Base-by-base conservation (phyloP, 2,888 invertebrate species). In the Mythimna impura region DNA sequence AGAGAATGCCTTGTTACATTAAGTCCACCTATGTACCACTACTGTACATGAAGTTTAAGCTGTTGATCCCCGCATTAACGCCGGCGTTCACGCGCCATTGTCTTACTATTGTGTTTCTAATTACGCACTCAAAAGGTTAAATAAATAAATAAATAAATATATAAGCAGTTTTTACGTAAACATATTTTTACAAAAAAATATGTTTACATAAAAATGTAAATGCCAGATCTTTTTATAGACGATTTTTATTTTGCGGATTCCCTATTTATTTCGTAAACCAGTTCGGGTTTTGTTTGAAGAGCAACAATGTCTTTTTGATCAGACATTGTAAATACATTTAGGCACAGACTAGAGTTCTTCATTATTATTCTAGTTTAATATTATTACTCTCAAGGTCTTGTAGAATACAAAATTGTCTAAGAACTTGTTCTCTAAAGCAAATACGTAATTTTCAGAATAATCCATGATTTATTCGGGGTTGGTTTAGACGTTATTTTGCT, bases 381-480 rank as follows among this genome's bases (percentile, higher is more conserved):
- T 14, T 34, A 73, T 40, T 36, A 66, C 12, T 47, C 20, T 30
- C 47, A 62, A 57, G 22, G 30, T 5, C 12, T 43, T 57, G 25
- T 4, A n/a, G n/a, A 74, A 66, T 30, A 74, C 55, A 67, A 66
- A 55, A 62, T 30, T 30, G 30, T 50, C 40, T 22, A 12, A 55
- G 34, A 43, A 43, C 50, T 52, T 40, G 25, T 54, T 25, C 22
- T 65, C 22, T 34, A 25, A n/a, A 64, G 43, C 25, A 30, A 60
- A 67, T 34, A n/a, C 9, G 34, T 50, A 14, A 65, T 61, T 54
- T 60, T 72, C 55, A 30, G 36, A 61, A 36, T 9, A 50, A 25
- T 52, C 52, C 58, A 30, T 50, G 20, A 74, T 50, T 75, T 67
- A 75, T 67, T 75, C 43, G 62, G 2, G 5, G 8, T 62, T 55